A percentile compares a stretch with the other conserved stretches of the same genome.
Conservation (phyloP, 1,140 invertebrate genomes). For the Brachionus sp. region DNA sequence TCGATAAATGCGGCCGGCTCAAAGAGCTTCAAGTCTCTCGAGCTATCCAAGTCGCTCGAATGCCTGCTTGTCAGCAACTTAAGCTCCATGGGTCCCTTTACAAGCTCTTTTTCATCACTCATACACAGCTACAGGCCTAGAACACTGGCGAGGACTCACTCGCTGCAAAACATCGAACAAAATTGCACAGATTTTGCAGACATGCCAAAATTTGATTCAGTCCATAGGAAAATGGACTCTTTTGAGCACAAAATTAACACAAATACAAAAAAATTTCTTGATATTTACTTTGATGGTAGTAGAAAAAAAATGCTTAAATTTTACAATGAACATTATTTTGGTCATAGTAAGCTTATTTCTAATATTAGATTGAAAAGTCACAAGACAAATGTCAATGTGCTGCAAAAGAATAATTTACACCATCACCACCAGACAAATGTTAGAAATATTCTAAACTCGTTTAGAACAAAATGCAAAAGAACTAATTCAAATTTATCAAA, state of each 20-base stretch:
- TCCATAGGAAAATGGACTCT: neutral
- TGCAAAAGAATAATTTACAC: neutral
- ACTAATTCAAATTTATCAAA: neutral
- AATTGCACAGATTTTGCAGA: no score
- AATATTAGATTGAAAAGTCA: neutral
- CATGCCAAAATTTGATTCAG: neutral
- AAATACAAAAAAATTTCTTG: neutral
- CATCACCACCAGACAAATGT: neutral
- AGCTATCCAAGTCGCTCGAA: neutral
- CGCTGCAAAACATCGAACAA: neutral
- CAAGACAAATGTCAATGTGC: neutral
- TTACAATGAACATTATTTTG: neutral
- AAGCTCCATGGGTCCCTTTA: neutral
- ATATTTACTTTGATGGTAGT: neutral
- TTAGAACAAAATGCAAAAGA: neutral
- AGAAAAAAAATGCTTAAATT: neutral
- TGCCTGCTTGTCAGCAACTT: neutral
- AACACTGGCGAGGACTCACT: neutral
- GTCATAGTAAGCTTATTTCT: neutral
- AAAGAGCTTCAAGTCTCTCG: neutral
- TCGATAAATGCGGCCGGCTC: neutral
- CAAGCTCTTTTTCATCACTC: neutral
- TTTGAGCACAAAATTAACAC: neutral
- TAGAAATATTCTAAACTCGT: neutral
- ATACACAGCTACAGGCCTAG: neutral